Evolutionary conservation across 2,797 vertebrate genomes (phyloP).

Genomic region (Adrianichthys oophorus): DNA sequence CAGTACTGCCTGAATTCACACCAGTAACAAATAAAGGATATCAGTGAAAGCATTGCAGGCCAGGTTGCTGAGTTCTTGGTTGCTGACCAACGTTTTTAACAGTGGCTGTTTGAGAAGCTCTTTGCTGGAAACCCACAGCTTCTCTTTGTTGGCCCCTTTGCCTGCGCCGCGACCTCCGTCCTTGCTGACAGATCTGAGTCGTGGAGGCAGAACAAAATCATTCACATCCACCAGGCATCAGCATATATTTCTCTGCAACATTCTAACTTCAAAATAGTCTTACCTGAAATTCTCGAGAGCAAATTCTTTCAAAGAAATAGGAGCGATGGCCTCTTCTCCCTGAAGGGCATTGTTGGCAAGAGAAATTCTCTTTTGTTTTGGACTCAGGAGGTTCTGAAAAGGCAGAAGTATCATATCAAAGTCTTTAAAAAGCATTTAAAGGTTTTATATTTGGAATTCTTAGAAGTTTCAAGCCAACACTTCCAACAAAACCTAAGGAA

Average conservation of each 20-base stretch:
- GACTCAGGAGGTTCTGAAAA: conserved; percentile 77
- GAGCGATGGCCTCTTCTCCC: conserved; percentile 73
- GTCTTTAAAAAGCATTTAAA: too few relatives aligned
- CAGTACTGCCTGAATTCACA: too few relatives aligned
- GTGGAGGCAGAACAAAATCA: neutral
- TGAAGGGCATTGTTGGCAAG: conserved; percentile 31
- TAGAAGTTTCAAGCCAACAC: too few relatives aligned
- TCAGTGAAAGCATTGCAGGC: conserved; percentile 88
- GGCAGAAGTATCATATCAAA: conserved; percentile 20
- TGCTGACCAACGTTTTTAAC: conserved; percentile 75
- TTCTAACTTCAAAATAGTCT: neutral
- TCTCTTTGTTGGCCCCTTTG: conserved; percentile 69
- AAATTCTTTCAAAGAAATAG: conserved; percentile 88
- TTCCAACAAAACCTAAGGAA: too few relatives aligned
- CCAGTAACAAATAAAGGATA: conserved; percentile 82
- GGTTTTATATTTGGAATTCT: too few relatives aligned
- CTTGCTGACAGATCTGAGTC: conserved; percentile 65
- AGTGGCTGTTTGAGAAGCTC: conserved; percentile 90
- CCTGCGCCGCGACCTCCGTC: conserved; percentile 70
- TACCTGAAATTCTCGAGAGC: conserved; percentile 91
- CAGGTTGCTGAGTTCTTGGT: conserved; percentile 78
- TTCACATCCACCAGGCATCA: too few relatives aligned
- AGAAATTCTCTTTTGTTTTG: conserved; percentile 73
- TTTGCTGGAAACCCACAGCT: conserved; percentile 83
- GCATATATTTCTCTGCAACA: neutral